These are phyloP conservation scores for Drosophila ambigua DNA, from an alignment of 1,140 invertebrate species.

Conservation along the genomic window DNA sequence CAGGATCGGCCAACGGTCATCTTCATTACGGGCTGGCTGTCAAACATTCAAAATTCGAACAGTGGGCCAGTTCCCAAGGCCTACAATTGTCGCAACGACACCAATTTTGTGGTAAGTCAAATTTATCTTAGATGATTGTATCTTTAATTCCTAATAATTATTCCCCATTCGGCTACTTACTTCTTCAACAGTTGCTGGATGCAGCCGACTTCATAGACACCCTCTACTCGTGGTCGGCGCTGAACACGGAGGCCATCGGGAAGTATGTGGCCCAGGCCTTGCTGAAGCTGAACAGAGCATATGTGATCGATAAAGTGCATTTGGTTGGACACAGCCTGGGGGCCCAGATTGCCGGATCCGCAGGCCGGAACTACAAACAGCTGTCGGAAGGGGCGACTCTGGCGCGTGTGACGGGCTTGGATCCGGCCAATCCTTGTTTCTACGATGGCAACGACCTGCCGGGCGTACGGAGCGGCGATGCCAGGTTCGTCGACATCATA, in stretches of 20 bases:
- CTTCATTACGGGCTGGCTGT: conserved; percentile 52
- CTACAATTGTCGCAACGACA: conserved; percentile 49
- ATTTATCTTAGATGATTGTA: too few species aligned
- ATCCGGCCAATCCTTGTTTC: conserved; percentile 89
- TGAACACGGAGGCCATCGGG: conserved; percentile 72
- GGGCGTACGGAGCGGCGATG: conserved; percentile 85
- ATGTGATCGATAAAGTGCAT: conserved; percentile 60
- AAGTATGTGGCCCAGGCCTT: conserved; percentile 54
- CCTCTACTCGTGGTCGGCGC: conserved; percentile 69
- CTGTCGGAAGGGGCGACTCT: conserved; percentile 48
- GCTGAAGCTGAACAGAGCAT: conserved; percentile 28
- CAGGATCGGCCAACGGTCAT: conserved; percentile 21
- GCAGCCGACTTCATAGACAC: conserved; percentile 63
- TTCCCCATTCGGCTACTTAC: too few species aligned
- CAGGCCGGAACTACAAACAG: conserved; percentile 81
- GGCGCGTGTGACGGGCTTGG: conserved; percentile 87
- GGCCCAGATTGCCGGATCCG: conserved; percentile 84
- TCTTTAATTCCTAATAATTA: too few species aligned
- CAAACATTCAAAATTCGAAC: conserved; percentile 33
- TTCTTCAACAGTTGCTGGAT: conserved; percentile 38
- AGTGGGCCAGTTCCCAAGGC: conserved; percentile 47
- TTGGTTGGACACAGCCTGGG: conserved; percentile 82
- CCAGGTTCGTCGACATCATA: conserved; percentile 88
- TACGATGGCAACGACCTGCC: conserved; percentile 83
- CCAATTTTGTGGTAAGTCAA: conserved; percentile 46